Evolutionary conservation across 2,113 vertebrate genomes (phyloP).

Genomic region (Atrichornis clamosus): DNA sequence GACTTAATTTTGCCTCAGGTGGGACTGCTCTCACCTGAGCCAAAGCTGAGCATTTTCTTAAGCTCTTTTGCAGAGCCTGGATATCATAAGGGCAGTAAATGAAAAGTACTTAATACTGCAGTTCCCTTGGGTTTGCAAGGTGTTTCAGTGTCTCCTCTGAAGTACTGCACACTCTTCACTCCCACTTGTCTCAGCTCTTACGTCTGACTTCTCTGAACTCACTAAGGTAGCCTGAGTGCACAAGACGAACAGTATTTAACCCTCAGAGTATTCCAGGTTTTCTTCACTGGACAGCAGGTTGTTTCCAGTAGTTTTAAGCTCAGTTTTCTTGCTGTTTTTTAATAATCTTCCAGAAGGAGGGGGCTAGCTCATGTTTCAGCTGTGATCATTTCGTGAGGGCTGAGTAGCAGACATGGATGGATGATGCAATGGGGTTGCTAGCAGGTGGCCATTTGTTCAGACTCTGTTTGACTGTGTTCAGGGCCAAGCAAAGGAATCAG

Average conservation of each 20-base stretch:
- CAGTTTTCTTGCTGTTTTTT: neutral
- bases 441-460: neutral
- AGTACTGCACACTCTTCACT: neutral
- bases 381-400: neutral
- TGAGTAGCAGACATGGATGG: neutral
- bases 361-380: neutral
- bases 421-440: neutral
- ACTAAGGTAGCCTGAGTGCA: neutral
- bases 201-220: neutral
- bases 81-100: neutral
- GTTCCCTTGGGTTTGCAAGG: neutral
- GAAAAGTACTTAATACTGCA: neutral
- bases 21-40: neutral
- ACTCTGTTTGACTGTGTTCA: neutral
- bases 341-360: neutral
- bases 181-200: neutral
- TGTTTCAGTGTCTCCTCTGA: neutral
- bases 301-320: constrained; percentile 13
- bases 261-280: neutral
- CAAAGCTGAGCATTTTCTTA: neutral
- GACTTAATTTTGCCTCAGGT: neutral
- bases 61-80: neutral
- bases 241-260: neutral
- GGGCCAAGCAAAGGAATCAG: neutral
- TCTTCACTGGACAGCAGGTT: constrained; percentile 7